Evolutionary conservation across 2,113 vertebrate species (phyloP), one percentile per base, ranked within the genome.

Genomic region (Tinamus guttatus): DNA sequence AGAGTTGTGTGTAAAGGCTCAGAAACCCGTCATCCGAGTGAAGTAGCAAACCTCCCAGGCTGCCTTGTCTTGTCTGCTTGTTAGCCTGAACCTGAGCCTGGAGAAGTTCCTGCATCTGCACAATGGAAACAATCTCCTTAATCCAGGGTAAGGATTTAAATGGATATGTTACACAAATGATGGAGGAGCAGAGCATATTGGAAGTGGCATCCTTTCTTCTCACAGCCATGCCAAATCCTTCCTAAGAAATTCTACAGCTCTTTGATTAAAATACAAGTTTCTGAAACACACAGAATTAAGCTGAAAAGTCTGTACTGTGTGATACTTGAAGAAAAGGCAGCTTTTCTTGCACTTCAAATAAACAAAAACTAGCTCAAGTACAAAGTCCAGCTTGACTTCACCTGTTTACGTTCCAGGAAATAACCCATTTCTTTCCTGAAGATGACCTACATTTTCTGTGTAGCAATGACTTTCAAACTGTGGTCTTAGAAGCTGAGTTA

Each of bases 231-330:
- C 45, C 11, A 65, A 71, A 73, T 76, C 4, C 3, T 89, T 88
- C 28, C 32, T 60, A 51, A 81, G 59, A 56, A 88, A 69, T 89
- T 52, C 70, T 70, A 40, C 7, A 54, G 2, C 25, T 86, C 76
- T 60, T 89, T 84, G 65, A 95, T 95, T 93, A 91, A 97, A 96
- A 87, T 45, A 65, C 52, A 85, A 11, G 59, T 34, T 87, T 90
- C 76, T 67, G 41, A 95, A 94, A 36, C 3, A 67, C 47, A 36
- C 13, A 38, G 63, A 45, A 86, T 11, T 24, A 56, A 32, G 68
- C 45, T 17, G 43, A 75, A n/a, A 95, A 75, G 56, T 87, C 45
- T 94, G 30, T 87, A 34, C 94, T 90, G 95, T 69, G 70, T 41
- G 30, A 65, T 25, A 15, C 5, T 95, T 90, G 43, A 17, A 32